Evolutionary conservation across 2,888 invertebrate genomes (phyloP).

Genomic region (Apamea epomidion): DNA sequence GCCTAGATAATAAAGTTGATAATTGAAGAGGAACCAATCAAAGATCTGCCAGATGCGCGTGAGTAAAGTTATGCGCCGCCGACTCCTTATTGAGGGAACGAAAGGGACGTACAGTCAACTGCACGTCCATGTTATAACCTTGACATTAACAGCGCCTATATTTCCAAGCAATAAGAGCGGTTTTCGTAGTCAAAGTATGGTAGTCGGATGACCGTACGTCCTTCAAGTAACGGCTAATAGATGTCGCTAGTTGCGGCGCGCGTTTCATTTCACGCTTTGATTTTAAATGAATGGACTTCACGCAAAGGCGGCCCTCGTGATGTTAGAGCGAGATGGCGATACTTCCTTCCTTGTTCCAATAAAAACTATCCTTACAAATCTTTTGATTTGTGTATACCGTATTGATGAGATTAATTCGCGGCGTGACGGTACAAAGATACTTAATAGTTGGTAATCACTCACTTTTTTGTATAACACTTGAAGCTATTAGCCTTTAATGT

Average conservation of each 20-base stretch:
- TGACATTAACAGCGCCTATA: not conserved
- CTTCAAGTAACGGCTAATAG: slow-evolving; percentile 72
- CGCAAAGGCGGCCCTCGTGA: slow-evolving; percentile 64
- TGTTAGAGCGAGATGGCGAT: slow-evolving; percentile 61
- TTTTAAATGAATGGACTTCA: slow-evolving; percentile 69
- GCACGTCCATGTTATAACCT: not conserved
- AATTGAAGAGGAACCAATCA: slow-evolving; percentile 56
- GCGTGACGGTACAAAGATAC: slow-evolving; percentile 71
- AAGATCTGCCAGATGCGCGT: slow-evolving; percentile 79
- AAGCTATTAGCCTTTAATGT: slow-evolving; percentile 55
- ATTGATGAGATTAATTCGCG: slow-evolving; percentile 71
- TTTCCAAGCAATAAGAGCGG: not conserved
- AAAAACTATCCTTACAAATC: slow-evolving; percentile 64
- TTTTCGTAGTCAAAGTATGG: slow-evolving; percentile 7
- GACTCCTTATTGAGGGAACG: slow-evolving; percentile 57
- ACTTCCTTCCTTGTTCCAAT: slow-evolving; percentile 66
- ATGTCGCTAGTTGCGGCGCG: slow-evolving; percentile 71
- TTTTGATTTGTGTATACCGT: slow-evolving; percentile 66
- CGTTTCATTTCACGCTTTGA: slow-evolving; percentile 69
- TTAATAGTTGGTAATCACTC: slow-evolving; percentile 72
- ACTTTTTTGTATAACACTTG: slow-evolving; percentile 64
- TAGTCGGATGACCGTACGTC: slow-evolving; percentile 12
- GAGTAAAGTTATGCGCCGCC: slow-evolving; percentile 76
- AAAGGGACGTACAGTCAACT: slow-evolving; percentile 66
- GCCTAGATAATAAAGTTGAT: slow-evolving; percentile 61